These are phyloP conservation scores for Lepilemur ruficaudatus DNA, from an alignment of 2,797 vertebrate genomes.

Conservation along the genomic window DNA sequence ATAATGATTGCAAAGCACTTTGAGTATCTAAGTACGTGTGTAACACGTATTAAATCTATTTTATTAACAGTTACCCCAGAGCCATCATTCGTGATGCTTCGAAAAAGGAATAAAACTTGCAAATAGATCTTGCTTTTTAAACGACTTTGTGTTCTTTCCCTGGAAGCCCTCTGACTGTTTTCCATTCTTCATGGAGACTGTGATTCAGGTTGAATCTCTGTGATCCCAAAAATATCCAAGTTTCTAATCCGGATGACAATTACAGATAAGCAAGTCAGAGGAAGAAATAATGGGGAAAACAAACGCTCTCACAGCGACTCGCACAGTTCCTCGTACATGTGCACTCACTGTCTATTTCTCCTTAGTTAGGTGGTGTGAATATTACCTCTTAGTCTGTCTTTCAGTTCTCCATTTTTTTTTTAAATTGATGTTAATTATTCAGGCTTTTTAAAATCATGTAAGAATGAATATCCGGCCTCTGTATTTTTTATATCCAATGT, in stretches of 20 bases:
- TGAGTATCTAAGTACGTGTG: background rate
- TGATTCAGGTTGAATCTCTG: slow-evolving; percentile 4
- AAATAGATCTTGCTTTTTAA: background rate
- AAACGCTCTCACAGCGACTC: background rate
- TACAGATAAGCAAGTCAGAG: slow-evolving; percentile 19
- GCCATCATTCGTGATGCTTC: background rate
- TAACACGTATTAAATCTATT: background rate
- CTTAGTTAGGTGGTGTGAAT: background rate
- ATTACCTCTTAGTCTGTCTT: background rate
- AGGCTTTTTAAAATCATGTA: background rate
- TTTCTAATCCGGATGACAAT: background rate
- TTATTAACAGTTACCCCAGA: background rate
- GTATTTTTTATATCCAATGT: background rate
- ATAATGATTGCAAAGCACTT: background rate
- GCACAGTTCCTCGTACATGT: background rate
- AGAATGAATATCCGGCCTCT: background rate
- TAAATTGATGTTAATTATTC: background rate
- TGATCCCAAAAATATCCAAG: background rate
- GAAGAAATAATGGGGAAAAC: background rate
- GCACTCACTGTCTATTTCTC: background rate
- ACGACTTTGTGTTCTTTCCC: background rate
- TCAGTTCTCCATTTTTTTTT: background rate
- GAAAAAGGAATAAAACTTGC: background rate
- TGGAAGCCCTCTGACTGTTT: background rate
- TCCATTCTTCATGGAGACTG: background rate